Percentiles rank a stretch among this genome's conserved stretches.
Conservation (phyloP, 2,797 vertebrate species). For the Pangasius macronema region DNA sequence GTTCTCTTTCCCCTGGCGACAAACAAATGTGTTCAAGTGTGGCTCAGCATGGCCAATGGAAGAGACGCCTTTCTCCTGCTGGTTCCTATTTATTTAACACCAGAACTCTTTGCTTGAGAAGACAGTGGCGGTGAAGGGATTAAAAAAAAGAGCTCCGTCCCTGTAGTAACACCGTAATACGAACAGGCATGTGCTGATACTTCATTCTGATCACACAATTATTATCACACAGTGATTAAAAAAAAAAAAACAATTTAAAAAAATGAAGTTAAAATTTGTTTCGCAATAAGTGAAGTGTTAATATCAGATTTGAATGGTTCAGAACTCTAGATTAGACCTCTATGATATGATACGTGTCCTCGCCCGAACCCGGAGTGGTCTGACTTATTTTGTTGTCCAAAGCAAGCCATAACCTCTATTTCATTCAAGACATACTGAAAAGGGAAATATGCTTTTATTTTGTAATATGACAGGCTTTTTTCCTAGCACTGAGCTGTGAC, state of each 20-base stretch:
- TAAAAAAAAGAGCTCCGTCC: not conserved
- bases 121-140: conserved; percentile 1
- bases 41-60: conserved; percentile 64
- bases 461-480: not conserved
- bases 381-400: not conserved
- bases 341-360: not conserved
- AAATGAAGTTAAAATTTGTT: not conserved
- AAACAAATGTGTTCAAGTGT: conserved; percentile 68
- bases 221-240: too few relatives aligned
- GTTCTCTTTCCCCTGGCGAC: conserved; percentile 61
- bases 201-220: not conserved
- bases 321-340: not conserved
- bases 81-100: conserved; percentile 71
- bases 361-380: not conserved
- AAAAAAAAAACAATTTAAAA: not conserved
- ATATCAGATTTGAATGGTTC: not conserved
- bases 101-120: conserved; percentile 51
- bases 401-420: too few relatives aligned
- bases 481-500: not conserved
- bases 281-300: not conserved
- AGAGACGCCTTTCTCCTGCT: conserved; percentile 60
- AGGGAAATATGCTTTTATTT: not conserved
- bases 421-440: not conserved
- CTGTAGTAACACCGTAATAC: conserved; percentile 1
- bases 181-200: not conserved